Base-by-base conservation (phyloP, 2,113 vertebrate genomes). In the Daphoenositta chrysoptera region DNA sequence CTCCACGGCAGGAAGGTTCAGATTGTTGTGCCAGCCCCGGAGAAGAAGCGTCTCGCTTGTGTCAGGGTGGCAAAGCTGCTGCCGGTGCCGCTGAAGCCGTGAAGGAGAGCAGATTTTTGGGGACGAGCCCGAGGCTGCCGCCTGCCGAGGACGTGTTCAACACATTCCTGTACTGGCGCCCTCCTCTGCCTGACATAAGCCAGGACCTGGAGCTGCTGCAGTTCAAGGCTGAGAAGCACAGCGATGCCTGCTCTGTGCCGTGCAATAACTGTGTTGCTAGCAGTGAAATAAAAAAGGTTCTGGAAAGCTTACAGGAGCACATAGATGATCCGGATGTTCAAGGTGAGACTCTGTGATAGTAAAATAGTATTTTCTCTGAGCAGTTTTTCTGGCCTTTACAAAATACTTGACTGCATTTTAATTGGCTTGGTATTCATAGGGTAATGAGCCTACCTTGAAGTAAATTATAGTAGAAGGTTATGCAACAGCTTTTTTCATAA, bases 141-240 rank as follows among this genome's bases (percentile, higher is more conserved):
- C 44, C 80, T 42, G 70, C 95, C 15, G 90, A 98, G 16, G 98
- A 98, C 6, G 78, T 96, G 63, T 99, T 99, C 94, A 98, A 94
- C 94, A 98, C 98, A 28, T 99, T 99, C 83, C 93, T 98, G 24
- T 99, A 98, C 80, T 99, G 99, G 99, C 98, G 98, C 82, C 96
- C 98, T 93, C 98, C 98, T 65, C 98, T 99, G 92, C 99, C 98
- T 68, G 98, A 99, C 92, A 98, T 99, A 26, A 99, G 98, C 35
- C 97, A 98, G 73, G 99, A 99, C 60, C 90, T 99, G 86, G 98
- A 99, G 95, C 86, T 98, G 80, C 96, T 99, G 83, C 95, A 98
- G 65, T 88, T 89, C 16, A 87, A 93, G 85, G 85, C 95, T 75
- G 96, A 97, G 75, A 95, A 77, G 21, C 93, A 82, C 76, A 95